Conservation (phyloP, 2,888 invertebrate genomes). For the Chrysina gloriosa region DNA sequence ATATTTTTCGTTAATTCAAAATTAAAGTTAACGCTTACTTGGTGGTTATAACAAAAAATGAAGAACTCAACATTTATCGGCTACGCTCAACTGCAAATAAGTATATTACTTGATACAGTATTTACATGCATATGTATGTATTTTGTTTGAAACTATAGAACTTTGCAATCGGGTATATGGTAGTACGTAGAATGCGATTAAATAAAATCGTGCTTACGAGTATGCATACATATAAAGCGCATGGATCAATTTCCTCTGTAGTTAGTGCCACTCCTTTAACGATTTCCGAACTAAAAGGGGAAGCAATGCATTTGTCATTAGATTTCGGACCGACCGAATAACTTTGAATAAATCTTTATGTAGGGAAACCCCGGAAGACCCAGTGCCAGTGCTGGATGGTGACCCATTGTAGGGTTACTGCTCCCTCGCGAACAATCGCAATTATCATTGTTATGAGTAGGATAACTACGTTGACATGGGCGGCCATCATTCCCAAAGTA, state of each 20-base stretch:
- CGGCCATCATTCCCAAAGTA: neutral
- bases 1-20: too few species aligned
- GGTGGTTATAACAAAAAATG: too few species aligned
- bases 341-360: conserved; percentile 58
- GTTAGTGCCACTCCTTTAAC: conserved; percentile 47
- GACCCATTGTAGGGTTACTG: neutral
- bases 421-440: conserved; percentile 15
- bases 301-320: conserved; percentile 58
- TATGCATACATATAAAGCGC: conserved; percentile 15
- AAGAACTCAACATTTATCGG: too few species aligned
- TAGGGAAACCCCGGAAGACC: conserved; percentile 53
- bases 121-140: too few species aligned
- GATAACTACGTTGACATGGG: neutral
- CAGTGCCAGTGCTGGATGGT: conserved; percentile 3
- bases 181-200: conserved; percentile 7
- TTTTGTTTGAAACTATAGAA: neutral
- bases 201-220: too few species aligned
- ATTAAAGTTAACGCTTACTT: too few species aligned
- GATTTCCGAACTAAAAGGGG: conserved; percentile 46
- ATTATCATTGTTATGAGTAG: conserved; percentile 19
- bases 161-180: neutral
- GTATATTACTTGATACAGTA: too few species aligned
- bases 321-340: conserved; percentile 58
- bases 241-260: conserved; percentile 42
- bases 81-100: too few species aligned